phyloP scores from a whole-genome alignment of 2,113 vertebrate species.

The Meriones unguiculatus region DNA sequence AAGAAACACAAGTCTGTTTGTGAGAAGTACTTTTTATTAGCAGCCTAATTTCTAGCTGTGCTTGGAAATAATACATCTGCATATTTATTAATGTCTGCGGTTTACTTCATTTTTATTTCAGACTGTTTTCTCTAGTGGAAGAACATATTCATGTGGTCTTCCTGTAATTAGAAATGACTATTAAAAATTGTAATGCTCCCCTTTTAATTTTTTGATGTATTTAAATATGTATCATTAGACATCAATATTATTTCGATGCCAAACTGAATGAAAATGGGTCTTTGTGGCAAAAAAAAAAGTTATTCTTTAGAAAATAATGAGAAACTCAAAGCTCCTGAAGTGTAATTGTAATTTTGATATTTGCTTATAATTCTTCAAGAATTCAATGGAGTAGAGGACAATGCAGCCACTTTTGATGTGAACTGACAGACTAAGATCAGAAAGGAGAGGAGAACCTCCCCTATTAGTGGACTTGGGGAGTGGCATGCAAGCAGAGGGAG shows the following conservation, averaged over 20 bases:
- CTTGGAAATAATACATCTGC: constrained; percentile 59
- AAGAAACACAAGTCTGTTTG: constrained; percentile 45
- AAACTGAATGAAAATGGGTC: neutral
- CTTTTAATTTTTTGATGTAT: neutral
- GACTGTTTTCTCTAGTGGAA: constrained; percentile 37
- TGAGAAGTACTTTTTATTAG: constrained; percentile 68
- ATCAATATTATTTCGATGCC: constrained; percentile 53
- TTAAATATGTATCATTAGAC: constrained; percentile 40
- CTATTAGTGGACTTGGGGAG: too few relatives aligned
- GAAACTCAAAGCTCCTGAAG: constrained; percentile 33
- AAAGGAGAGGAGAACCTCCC: too few relatives aligned
- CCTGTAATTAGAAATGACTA: constrained; percentile 51
- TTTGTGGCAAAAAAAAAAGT: constrained; percentile 57
- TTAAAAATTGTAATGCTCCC: neutral
- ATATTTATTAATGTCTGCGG: constrained; percentile 43
- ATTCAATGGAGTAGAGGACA: constrained; percentile 4
- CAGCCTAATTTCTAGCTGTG: constrained; percentile 52
- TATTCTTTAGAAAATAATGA: constrained; percentile 60
- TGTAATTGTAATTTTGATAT: constrained; percentile 44
- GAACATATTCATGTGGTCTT: neutral
- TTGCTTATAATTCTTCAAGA: constrained; percentile 1
- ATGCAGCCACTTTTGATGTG: too few relatives aligned
- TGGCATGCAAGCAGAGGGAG: too few relatives aligned
- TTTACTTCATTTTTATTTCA: constrained; percentile 51
- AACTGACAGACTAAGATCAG: too few relatives aligned